These are phyloP conservation scores for Lacanobia wlatinum DNA, from an alignment of 2,888 invertebrate genomes.

Conservation along the genomic window DNA sequence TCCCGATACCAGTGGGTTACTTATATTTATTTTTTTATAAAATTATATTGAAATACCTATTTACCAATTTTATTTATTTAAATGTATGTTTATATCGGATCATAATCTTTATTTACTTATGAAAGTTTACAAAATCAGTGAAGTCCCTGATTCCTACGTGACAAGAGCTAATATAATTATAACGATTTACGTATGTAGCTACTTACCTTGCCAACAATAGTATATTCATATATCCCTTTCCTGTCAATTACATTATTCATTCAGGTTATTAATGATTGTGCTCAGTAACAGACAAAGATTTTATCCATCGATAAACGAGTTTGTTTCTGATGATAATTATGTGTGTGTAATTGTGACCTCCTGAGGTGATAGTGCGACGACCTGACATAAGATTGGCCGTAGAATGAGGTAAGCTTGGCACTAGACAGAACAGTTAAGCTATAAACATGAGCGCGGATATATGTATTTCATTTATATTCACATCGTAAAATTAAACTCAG, in stretches of 20 bases:
- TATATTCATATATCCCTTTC: background rate
- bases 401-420: conserved; percentile 42
- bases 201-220: background rate
- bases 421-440: conserved; percentile 17
- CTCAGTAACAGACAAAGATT: conserved; percentile 22
- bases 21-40: too few relatives aligned
- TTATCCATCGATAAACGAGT: conserved; percentile 35
- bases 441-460: conserved; percentile 24
- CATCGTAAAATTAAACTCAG: conserved; percentile 21
- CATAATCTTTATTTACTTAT: too few relatives aligned
- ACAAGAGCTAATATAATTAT: too few relatives aligned
- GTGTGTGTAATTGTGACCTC: conserved; percentile 52
- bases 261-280: conserved; percentile 19
- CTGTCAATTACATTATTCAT: conserved; percentile 3
- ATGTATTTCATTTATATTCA: conserved; percentile 23
- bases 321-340: conserved; percentile 36
- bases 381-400: conserved; percentile 34
- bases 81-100: too few relatives aligned
- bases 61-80: too few relatives aligned
- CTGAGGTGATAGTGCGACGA: conserved; percentile 58
- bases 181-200: too few relatives aligned
- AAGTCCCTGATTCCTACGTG: too few relatives aligned
- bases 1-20: too few relatives aligned
- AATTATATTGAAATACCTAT: too few relatives aligned
- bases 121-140: too few relatives aligned